Base-by-base conservation (phyloP, 2,888 invertebrate species). In the Himalopsyche anomala region DNA sequence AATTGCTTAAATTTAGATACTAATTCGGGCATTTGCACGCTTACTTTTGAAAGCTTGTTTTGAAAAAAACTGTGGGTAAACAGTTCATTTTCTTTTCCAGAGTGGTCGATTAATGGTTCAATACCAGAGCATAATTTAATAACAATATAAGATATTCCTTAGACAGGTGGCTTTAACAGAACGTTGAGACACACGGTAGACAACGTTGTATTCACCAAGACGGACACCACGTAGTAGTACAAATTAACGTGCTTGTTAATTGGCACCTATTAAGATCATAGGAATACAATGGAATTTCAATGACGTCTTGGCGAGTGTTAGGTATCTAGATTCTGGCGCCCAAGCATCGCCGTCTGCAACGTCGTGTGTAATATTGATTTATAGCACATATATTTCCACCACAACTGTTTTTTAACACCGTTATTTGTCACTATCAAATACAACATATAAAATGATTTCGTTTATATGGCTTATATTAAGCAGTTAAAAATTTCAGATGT, bases 301-400 rank as follows among this genome's bases (percentile, higher is more conserved):
- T 74, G 74, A 36, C 36, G 28, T 38, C 28, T 36, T 74, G 74
- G 36, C 15, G n/a, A 74, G 74, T 15, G 28, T 6, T 38, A 74
- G 74, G 36, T 36, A 74, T 74, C 74, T 36, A 36, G 36, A 74
- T 74, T 74, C 74, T 74, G 74, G 74, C 74, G n/a, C n/a, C n/a
- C n/a, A n/a, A 11, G 15, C 74, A 36, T n/a, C 36, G 74, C 74
- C 74, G 38, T 36, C 36, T 28, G 12, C n/a, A 36, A 74, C 74
- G 74, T 74, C n/a, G 36, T 36, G 74, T 74, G 74, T 74, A n/a
- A 62, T 62, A 62, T 62, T 62, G 62, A 62, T 62, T 62, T 62
- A 62, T 62, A 6, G 28, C 62, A 8, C 28, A 62, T 62, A 19
- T n/a, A 62, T 19, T 19, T n/a, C 9, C 62, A 62, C 62, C 28